These are phyloP conservation scores for Atta texana DNA, from an alignment of 1,140 invertebrate species.

Conservation along the genomic window DNA sequence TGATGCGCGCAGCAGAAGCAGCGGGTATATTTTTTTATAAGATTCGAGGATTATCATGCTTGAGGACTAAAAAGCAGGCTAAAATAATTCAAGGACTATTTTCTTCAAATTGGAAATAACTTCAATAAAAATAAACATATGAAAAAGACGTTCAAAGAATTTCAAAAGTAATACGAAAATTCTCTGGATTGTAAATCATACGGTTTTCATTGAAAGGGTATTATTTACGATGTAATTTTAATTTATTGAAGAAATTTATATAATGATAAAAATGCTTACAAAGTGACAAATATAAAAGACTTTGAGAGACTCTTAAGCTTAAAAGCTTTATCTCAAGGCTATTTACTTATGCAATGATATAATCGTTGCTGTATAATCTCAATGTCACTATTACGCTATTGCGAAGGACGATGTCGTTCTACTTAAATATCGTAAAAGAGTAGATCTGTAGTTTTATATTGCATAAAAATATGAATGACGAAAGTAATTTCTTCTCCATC, in stretches of 20 bases:
- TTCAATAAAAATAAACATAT: neutral
- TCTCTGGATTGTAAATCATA: neutral
- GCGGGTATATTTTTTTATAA: constrained; percentile 23
- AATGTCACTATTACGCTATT: constrained; percentile 48
- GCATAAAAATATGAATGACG: neutral
- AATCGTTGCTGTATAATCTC: constrained; percentile 50
- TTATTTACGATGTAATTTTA: neutral
- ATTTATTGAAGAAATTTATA: neutral
- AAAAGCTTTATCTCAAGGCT: constrained; percentile 42
- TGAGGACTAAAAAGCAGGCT: neutral
- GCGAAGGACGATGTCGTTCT: constrained; percentile 20
- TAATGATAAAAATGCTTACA: neutral
- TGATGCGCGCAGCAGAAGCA: neutral
- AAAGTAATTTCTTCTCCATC: neutral
- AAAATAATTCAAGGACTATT: neutral
- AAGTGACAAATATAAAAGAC: neutral
- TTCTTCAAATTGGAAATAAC: neutral
- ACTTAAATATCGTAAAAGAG: constrained; percentile 24
- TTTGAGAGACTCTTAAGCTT: constrained; percentile 28
- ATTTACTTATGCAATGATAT: constrained; percentile 46
- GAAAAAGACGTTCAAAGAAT: neutral
- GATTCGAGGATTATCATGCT: neutral
- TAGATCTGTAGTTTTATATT: neutral
- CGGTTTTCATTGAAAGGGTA: neutral
- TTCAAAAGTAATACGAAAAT: neutral